Evolutionary conservation across 2,888 invertebrate genomes (phyloP), one percentile per base, ranked within the genome.

Genomic region (Platycheirus albimanus): DNA sequence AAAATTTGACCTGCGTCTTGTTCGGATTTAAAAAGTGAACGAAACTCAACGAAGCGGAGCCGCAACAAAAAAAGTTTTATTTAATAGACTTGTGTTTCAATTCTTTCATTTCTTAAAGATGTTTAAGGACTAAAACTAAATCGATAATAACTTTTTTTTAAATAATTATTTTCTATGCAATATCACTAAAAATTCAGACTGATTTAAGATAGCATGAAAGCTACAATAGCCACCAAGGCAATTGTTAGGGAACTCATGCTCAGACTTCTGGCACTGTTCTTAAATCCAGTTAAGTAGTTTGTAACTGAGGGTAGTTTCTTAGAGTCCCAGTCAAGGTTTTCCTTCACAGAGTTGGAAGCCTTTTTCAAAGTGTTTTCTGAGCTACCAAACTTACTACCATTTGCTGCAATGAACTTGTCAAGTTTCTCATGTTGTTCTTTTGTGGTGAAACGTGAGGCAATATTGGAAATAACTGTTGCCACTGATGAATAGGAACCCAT

Each of bases 241-340:
- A 78, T 11, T 0, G 78, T 69, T 11, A 78, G 17, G 6, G 67
- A 17, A 15, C 78, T 83, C 0, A 72, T 45, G 3, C 69, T 58
- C 0, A 38, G 13, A 8, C 19, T 49, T 45, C 20, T 43, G n/a
- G 78, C 72, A 10, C 72, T 13, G 17, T 52, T 20, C 10, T n/a
- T 47, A n/a, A 49, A 81, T 8, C 19, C 4, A 33, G 45, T 13
- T 13, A 90, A 84, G 63, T 87, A 88, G 0, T n/a, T 71, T 13
- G 84, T 86, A 78, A 90, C 87, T 6, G 84, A 51, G 3, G 63
- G 85, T 71, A 90, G 71, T 17, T 54, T 66, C 8, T 49, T 38
- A 1, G 11, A 52, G 7, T 89, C 85, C 91, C 91, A 91, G 0
- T 52, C 52, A 0, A 91, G 67, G 72, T 91, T 91, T 41, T 88